Evolutionary conservation across 2,888 invertebrate genomes (phyloP).

Genomic region (Pheosia gnoma): DNA sequence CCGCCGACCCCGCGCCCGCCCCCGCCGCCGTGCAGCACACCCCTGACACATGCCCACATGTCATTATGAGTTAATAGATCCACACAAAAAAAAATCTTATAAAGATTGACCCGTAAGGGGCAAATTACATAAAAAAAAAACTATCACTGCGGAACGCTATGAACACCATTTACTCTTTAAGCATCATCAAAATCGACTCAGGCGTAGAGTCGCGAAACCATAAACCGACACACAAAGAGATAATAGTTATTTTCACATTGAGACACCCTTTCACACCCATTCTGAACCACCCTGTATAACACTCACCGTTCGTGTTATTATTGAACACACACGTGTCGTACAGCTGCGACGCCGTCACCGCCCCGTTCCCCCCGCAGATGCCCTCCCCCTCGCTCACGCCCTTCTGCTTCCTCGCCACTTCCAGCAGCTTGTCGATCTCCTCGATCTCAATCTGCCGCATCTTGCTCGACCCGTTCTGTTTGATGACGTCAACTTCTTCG

Average conservation of each 20-base stretch:
- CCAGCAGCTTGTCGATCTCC: slow-evolving; percentile 75
- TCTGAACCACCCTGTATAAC: too few species aligned
- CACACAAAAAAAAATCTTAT: too few species aligned
- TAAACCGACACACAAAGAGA: too few species aligned
- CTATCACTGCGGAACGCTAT: too few species aligned
- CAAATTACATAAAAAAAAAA: too few species aligned
- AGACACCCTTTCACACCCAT: too few species aligned
- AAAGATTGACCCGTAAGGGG: too few species aligned
- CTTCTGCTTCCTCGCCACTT: slow-evolving; percentile 64
- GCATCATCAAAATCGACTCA: too few species aligned
- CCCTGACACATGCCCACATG: slow-evolving; percentile 28
- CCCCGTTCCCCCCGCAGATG: slow-evolving; percentile 63
- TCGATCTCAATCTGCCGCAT: slow-evolving; percentile 77
- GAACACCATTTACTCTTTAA: too few species aligned
- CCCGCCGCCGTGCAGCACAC: slow-evolving; percentile 55
- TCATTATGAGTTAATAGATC: too few species aligned
- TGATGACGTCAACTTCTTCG: slow-evolving; percentile 25
- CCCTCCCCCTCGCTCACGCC: slow-evolving; percentile 58
- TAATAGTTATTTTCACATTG: too few species aligned
- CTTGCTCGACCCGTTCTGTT: slow-evolving; percentile 53
- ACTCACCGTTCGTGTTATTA: slow-evolving; percentile 73
- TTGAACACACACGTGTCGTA: slow-evolving; percentile 77
- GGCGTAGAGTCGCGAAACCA: too few species aligned
- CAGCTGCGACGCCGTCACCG: slow-evolving; percentile 63
- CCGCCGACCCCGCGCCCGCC: slow-evolving; percentile 26